Evolutionary conservation across 2,888 invertebrate species (phyloP), one percentile per base, ranked within the genome.

Genomic region (Dendrolimus pini): DNA sequence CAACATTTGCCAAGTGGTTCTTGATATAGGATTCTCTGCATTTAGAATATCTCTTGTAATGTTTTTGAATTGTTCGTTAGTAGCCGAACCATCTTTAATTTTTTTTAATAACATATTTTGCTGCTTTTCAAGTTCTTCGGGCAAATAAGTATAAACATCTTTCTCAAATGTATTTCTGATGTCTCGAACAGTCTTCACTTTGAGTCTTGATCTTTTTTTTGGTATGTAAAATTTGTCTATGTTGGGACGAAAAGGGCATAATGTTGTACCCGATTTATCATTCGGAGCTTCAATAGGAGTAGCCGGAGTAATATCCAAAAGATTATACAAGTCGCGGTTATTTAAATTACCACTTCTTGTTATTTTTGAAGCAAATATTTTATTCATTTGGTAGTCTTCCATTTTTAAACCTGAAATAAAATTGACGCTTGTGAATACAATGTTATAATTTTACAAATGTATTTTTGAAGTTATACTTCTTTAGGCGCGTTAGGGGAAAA

Each of bases 1-100:
- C 54, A 89, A 63, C 85, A 90, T 89, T 75, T 88, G 83, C 89
- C 89, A 90, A 13, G 81, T 68, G n/a, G 78, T 64, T 67, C 80
- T 83, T 41, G 80, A 78, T 60, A 88, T 68, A 41, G 90, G 86
- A 53, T 66, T 68, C 61, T 80, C 75, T 56, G 70, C 67, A 57
- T 74, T 76, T 54, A 91, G 67, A 41, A 89, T 70, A 60, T 74
- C 81, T 68, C 68, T 77, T 12, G 85, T 85, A 52, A 82, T 57
- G 55, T 66, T 65, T 71, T 77, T 81, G n/a, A 89, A 86, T 54
- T 72, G 70, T 55, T 80, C 74, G n/a, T 83, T 72, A 62, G 62
- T 75, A 47, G 79, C 71, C 55, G 71, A 78, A 30, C 86, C 87
- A 57, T 63, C 66, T 63, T 76, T 77, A 64, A 91, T 89, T 77